Percentiles rank a stretch among this genome's conserved stretches.
These are phyloP conservation scores for Diabrotica balteata DNA, from an alignment of 2,888 invertebrate species.

Conservation along the genomic window DNA sequence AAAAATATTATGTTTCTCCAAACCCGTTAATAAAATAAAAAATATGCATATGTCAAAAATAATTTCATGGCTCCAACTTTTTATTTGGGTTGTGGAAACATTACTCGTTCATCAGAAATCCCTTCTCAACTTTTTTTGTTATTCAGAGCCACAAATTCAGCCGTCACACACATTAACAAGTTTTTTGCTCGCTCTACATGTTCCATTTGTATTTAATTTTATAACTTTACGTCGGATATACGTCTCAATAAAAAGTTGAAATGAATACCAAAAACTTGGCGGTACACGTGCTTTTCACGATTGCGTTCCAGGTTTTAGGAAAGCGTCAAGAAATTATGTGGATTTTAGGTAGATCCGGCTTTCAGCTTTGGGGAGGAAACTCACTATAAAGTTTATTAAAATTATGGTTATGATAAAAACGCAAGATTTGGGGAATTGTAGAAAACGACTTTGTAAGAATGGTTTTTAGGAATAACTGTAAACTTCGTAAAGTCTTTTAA, in stretches of 20 bases:
- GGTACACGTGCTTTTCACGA: background rate
- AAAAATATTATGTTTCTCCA: too few species aligned
- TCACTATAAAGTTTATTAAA: background rate
- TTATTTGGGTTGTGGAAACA: too few species aligned
- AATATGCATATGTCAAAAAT: too few species aligned
- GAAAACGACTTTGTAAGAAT: too few species aligned
- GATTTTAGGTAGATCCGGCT: background rate
- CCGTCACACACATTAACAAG: background rate
- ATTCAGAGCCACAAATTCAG: background rate
- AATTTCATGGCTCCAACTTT: too few species aligned
- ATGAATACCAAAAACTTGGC: too few species aligned
- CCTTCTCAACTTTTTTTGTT: background rate
- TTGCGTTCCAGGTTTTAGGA: background rate
- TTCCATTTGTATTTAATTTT: slow-evolving; percentile 5
- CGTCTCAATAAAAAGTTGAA: background rate
- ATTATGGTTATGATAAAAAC: background rate
- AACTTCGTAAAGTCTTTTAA: too few species aligned
- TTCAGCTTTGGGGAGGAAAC: background rate
- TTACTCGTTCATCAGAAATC: too few species aligned
- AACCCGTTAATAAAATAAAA: too few species aligned
- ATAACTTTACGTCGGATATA: background rate
- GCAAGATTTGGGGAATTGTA: too few species aligned
- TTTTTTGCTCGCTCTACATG: background rate
- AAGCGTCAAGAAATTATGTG: background rate
- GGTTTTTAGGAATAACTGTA: too few species aligned